Percentiles rank a stretch among this genome's conserved stretches.
Conservation (phyloP, 2,888 invertebrate genomes). For the Lucinisca nassula region DNA sequence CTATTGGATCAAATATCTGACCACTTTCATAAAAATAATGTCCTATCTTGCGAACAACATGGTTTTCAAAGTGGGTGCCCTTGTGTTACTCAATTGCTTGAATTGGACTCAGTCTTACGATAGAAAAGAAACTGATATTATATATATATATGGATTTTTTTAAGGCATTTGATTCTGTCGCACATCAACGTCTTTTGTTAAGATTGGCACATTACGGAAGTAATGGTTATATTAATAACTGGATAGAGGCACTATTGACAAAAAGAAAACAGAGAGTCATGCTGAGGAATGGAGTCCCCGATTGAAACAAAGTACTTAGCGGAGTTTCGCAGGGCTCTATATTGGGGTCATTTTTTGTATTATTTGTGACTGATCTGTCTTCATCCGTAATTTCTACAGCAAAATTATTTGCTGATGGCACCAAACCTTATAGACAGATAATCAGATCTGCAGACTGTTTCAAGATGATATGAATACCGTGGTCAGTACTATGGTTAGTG, state of each 20-base stretch:
- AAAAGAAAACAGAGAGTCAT: too few relatives aligned
- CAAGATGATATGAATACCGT: neutral
- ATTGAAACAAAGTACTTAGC: neutral
- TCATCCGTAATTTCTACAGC: neutral
- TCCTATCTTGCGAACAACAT: neutral
- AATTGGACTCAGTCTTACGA: neutral
- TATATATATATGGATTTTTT: too few relatives aligned
- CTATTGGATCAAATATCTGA: neutral
- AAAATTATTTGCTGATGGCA: neutral
- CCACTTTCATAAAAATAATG: neutral
- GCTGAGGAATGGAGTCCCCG: neutral
- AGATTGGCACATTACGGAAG: too few relatives aligned
- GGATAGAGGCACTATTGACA: too few relatives aligned
- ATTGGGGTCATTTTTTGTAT: neutral
- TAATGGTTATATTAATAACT: too few relatives aligned
- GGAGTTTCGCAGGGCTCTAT: neutral
- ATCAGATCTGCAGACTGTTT: neutral
- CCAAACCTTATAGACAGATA: neutral
- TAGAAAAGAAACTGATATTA: too few relatives aligned
- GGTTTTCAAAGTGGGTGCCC: neutral
- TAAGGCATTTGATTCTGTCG: too few relatives aligned
- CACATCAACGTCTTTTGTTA: too few relatives aligned
- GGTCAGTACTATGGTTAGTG: neutral
- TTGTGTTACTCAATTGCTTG: neutral
- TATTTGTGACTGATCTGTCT: neutral